These are phyloP conservation scores for Masticophis lateralis DNA, from an alignment of 2,797 vertebrate species.

Conservation along the genomic window DNA sequence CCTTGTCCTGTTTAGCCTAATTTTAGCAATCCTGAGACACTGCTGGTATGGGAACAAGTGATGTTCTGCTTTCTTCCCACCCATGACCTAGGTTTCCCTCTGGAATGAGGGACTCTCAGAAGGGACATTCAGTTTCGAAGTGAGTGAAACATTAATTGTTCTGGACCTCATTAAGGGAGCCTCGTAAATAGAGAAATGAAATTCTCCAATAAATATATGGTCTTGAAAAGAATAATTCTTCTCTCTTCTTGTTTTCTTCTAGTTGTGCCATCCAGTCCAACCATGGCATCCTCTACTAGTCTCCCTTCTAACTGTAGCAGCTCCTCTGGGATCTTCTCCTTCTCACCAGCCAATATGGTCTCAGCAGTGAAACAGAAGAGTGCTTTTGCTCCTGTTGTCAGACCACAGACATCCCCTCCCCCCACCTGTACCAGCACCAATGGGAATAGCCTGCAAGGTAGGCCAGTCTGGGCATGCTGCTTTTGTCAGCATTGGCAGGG, in stretches of 20 bases:
- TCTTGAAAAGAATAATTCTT: constrained; percentile 41
- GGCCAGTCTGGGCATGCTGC: constrained; percentile 19
- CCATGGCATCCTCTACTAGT: constrained; percentile 97
- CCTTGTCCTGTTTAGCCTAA: neutral
- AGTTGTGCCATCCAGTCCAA: constrained; percentile 98
- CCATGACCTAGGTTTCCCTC: neutral
- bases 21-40: too few relatives aligned
- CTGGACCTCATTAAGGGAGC: neutral
- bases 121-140: neutral
- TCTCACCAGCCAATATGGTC: constrained; percentile 99
- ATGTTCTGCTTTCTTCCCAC: neutral
- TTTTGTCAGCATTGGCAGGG: neutral
- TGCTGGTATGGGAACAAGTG: neutral
- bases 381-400: constrained; percentile 94
- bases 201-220: neutral
- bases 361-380: constrained; percentile 99
- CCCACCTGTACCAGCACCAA: constrained; percentile 97
- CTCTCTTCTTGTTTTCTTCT: constrained; percentile 40
- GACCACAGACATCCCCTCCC: constrained; percentile 93
- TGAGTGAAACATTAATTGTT: neutral
- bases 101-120: neutral
- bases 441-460: constrained; percentile 97
- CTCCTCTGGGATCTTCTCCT: constrained; percentile 97
- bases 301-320: constrained; percentile 97
- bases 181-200: neutral